Evolutionary conservation across 2,113 vertebrate species (phyloP).

Genomic region (Emydura subglobosa): DNA sequence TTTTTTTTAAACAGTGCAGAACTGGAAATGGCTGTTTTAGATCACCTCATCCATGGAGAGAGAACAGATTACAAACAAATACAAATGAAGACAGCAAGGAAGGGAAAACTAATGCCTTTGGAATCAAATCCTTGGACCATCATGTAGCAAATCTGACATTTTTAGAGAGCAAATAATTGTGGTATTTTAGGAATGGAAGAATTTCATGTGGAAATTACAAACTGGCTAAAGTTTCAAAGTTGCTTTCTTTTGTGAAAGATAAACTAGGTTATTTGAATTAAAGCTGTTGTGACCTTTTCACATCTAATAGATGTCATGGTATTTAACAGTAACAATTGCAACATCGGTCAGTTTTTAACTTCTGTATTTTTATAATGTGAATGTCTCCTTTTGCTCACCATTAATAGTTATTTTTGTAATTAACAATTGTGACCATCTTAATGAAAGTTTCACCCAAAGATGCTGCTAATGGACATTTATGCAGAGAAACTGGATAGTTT

Average conservation of each 20-base stretch:
- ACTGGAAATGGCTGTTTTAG: slow-evolving; percentile 84
- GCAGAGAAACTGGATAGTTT: slow-evolving; percentile 47
- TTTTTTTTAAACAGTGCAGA: slow-evolving; percentile 79
- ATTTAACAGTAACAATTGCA: slow-evolving; percentile 48
- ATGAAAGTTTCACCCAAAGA: slow-evolving; percentile 79
- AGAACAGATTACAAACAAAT: slow-evolving; percentile 81
- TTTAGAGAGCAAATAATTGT: slow-evolving; percentile 86
- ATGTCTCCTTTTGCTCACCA: slow-evolving; percentile 42
- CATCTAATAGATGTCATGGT: slow-evolving; percentile 74
- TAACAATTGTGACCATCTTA: slow-evolving; percentile 76
- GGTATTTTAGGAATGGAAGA: slow-evolving; percentile 52
- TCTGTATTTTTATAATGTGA: slow-evolving; percentile 71
- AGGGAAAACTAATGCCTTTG: slow-evolving; percentile 82
- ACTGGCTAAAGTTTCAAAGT: slow-evolving; percentile 38
- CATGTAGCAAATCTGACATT: slow-evolving; percentile 86
- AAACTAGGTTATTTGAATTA: slow-evolving; percentile 62
- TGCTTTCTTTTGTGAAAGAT: slow-evolving; percentile 77
- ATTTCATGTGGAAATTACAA: slow-evolving; percentile 50
- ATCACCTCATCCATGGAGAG: slow-evolving; percentile 86
- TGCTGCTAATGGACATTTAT: slow-evolving; percentile 73
- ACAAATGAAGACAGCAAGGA: slow-evolving; percentile 80
- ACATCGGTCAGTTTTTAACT: slow-evolving; percentile 42
- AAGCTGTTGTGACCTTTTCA: slow-evolving; percentile 66
- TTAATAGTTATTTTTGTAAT: slow-evolving; percentile 63
- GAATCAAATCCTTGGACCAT: slow-evolving; percentile 86